Conservation (phyloP, 2,113 vertebrate species). For the Ciconia boyciana region DNA sequence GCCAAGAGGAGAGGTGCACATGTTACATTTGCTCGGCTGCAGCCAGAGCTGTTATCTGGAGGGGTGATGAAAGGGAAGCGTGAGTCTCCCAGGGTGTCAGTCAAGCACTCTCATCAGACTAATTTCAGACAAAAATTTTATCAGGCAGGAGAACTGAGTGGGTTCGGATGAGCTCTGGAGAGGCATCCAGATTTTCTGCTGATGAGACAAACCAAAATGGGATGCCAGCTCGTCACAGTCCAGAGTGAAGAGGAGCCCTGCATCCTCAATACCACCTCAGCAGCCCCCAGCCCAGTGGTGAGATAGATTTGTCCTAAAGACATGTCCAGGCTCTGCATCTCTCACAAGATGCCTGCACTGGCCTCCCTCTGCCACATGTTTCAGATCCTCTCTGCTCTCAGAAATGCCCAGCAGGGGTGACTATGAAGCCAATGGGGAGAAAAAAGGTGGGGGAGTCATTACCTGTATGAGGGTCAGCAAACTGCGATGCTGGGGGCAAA, state of each 20-base stretch:
- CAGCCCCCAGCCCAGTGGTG: background rate
- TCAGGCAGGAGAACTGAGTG: conserved; percentile 9
- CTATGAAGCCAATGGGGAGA: background rate
- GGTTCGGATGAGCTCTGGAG: conserved; percentile 13
- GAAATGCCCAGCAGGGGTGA: background rate
- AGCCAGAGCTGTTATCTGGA: background rate
- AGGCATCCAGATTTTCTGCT: conserved; percentile 18
- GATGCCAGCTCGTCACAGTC: background rate
- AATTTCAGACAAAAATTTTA: conserved; percentile 7
- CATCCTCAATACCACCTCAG: background rate
- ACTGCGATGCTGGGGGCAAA: background rate
- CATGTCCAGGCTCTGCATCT: background rate
- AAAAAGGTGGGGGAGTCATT: background rate
- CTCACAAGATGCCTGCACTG: background rate
- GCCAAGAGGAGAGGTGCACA: background rate
- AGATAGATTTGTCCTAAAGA: background rate
- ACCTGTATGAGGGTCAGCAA: background rate
- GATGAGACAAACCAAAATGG: conserved; percentile 7
- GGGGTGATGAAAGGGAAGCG: background rate
- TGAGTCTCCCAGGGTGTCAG: background rate
- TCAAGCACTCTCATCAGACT: background rate
- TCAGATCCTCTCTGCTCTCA: background rate
- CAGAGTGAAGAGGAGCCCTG: background rate
- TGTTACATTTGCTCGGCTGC: background rate
- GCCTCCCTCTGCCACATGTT: background rate